Conservation (phyloP, 2,113 vertebrate genomes). For the Podarcis cretensis region DNA sequence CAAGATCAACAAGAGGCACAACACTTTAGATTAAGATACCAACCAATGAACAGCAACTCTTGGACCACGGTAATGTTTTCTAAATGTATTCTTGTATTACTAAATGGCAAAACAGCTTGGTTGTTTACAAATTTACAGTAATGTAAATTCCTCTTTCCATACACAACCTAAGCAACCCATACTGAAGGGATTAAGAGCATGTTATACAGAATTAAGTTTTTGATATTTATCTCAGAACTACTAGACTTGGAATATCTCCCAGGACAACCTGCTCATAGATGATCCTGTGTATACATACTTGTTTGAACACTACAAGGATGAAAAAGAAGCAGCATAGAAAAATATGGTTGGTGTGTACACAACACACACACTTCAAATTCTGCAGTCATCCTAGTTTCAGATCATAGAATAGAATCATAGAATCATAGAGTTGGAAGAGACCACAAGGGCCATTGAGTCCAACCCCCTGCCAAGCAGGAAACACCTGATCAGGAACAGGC, state of each 20-base stretch:
- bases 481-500: not conserved
- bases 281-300: not conserved
- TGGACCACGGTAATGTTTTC: slow-evolving; percentile 71
- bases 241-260: not conserved
- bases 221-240: not conserved
- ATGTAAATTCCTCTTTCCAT: not conserved
- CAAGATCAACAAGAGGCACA: not conserved
- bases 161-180: not conserved
- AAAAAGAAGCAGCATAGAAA: not conserved
- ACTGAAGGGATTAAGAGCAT: not conserved
- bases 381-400: not conserved
- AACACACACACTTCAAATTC: not conserved
- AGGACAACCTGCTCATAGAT: not conserved
- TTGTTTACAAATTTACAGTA: not conserved
- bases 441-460: too few species aligned
- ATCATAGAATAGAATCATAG: too few species aligned
- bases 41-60: not conserved
- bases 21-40: slow-evolving; percentile 68
- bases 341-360: not conserved
- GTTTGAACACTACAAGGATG: too few species aligned
- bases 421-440: too few species aligned
- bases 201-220: not conserved
- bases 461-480: too few species aligned
- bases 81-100: not conserved
- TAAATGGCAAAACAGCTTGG: not conserved